A percentile compares a stretch with the other conserved stretches of the same genome.
These are phyloP conservation scores for Leptopterna dolabrata DNA, from an alignment of 2,888 invertebrate genomes.

Conservation along the genomic window DNA sequence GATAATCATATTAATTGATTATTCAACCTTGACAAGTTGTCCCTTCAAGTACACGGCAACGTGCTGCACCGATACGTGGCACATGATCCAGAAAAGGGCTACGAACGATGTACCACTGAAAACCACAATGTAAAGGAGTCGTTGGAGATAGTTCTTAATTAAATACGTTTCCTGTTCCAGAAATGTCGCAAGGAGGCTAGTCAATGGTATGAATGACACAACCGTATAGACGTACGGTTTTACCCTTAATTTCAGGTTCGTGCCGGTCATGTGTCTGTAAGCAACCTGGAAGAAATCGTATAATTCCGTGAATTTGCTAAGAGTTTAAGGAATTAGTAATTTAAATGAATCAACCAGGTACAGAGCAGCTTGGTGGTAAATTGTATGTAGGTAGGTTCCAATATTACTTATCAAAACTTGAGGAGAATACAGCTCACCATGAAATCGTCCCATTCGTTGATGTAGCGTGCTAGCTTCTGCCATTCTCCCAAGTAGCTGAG, in stretches of 20 bases:
- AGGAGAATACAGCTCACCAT: background rate
- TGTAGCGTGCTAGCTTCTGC: background rate
- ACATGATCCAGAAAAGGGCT: background rate
- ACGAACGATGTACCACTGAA: conserved; percentile 1
- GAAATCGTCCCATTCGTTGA: conserved; percentile 28
- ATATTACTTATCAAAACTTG: background rate
- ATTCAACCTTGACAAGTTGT: background rate
- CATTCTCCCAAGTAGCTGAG: conserved; percentile 20
- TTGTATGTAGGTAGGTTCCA: too few species aligned
- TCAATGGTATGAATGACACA: background rate
- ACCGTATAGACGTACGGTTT: background rate
- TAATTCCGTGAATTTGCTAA: background rate
- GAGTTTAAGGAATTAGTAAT: background rate
- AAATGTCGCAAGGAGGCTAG: background rate
- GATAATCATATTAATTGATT: too few species aligned
- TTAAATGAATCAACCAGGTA: background rate
- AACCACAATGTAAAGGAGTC: background rate
- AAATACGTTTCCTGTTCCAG: background rate
- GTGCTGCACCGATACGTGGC: background rate
- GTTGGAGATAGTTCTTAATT: background rate
- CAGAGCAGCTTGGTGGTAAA: too few species aligned
- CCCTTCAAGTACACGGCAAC: background rate
- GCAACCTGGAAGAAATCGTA: background rate
- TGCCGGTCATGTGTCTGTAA: background rate
- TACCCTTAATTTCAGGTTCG: background rate